Evolutionary conservation across 2,113 vertebrate species (phyloP).

Genomic region (Malaclemys terrapin): DNA sequence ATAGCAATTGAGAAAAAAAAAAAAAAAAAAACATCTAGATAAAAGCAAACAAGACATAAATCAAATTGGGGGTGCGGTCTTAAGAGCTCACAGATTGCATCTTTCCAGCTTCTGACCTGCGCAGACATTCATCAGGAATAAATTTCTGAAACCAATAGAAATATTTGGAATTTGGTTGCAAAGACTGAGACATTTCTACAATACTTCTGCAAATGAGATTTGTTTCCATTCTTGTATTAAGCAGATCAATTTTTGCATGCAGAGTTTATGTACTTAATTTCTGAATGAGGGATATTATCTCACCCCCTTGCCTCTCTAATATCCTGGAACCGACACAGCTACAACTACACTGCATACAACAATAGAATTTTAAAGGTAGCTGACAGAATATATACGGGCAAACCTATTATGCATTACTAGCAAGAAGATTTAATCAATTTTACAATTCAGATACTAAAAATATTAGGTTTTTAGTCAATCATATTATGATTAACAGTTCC

Average conservation of each 20-base stretch:
- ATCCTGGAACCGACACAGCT: not conserved
- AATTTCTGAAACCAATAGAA: not conserved
- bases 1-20: not conserved
- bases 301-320: not conserved
- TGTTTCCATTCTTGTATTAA: too few species aligned
- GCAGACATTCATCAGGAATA: not conserved
- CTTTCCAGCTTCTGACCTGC: not conserved
- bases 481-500: constrained; percentile 9
- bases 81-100: not conserved
- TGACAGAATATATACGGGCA: not conserved
- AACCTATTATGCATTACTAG: not conserved
- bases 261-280: not conserved
- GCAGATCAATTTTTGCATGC: constrained; percentile 10
- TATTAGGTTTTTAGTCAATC: not conserved
- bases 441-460: not conserved
- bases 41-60: not conserved
- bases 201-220: not conserved
- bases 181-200: not conserved
- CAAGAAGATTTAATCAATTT: accelerated
- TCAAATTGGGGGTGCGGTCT: not conserved
- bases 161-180: not conserved
- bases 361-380: not conserved
- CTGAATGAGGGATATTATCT: not conserved
- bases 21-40: not conserved
- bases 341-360: not conserved